phyloP scores from a whole-genome alignment of 2,113 vertebrate genomes.

The Cebus imitator region DNA sequence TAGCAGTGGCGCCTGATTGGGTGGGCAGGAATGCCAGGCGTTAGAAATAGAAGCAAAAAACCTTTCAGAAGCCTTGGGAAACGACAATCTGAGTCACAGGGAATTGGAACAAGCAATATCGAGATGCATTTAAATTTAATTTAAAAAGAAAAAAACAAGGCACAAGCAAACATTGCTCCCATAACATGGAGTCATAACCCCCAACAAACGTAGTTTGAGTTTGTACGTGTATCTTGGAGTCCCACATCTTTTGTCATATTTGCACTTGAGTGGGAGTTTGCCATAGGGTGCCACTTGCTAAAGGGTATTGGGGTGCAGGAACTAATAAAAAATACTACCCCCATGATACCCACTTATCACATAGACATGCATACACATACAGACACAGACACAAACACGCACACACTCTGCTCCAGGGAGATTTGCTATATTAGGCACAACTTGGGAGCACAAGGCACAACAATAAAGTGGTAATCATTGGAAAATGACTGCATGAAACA shows the following conservation, averaged over 20 bases:
- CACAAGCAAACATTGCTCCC: neutral
- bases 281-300: neutral
- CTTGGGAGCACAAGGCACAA: neutral
- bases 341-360: neutral
- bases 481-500: neutral
- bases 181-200: neutral
- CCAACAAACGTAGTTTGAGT: neutral
- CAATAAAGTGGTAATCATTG: neutral
- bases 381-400: neutral
- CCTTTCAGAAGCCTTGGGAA: neutral
- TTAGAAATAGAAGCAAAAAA: neutral
- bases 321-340: neutral
- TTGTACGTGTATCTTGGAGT: neutral
- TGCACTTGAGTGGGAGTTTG: neutral
- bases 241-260: neutral
- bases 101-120: neutral
- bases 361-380: neutral
- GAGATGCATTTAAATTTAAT: neutral
- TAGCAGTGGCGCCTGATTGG: neutral
- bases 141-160: neutral
- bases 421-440: neutral
- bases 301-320: neutral
- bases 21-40: neutral
- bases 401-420: neutral
- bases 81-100: slow-evolving; percentile 19